These are phyloP conservation scores for Drosophila subsilvestris DNA, from an alignment of 2,888 invertebrate genomes.

Conservation along the genomic window DNA sequence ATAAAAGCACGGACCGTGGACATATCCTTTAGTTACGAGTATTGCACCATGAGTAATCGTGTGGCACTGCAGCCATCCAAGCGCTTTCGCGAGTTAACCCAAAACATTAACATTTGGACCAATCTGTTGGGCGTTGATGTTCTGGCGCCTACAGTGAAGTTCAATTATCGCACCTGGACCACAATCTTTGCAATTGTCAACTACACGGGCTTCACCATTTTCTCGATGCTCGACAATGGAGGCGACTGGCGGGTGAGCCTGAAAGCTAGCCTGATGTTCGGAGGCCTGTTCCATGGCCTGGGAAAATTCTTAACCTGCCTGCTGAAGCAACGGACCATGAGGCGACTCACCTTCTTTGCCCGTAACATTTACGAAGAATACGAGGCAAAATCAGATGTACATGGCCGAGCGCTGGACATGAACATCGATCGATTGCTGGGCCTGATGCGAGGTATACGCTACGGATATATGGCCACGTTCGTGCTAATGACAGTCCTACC, in stretches of 20 bases:
- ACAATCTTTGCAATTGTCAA: constrained; percentile 9
- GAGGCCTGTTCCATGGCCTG: constrained; percentile 43
- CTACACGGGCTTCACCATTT: constrained; percentile 34
- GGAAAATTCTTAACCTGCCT: constrained; percentile 42
- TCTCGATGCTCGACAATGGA: constrained; percentile 25
- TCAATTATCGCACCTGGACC: constrained; percentile 40
- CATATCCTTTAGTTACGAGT: neutral
- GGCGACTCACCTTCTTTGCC: constrained; percentile 9
- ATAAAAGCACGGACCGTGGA: constrained; percentile 41
- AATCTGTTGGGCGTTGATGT: constrained; percentile 53
- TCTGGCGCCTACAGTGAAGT: constrained; percentile 14
- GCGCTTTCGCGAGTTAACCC: constrained; percentile 38
- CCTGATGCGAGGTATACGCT: constrained; percentile 36
- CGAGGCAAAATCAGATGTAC: constrained; percentile 21
- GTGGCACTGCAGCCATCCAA: constrained; percentile 7
- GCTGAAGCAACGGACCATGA: constrained; percentile 39
- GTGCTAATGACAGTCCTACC: constrained; percentile 39
- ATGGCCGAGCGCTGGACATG: constrained; percentile 24
- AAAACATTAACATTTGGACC: constrained; percentile 36
- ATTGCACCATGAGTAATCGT: constrained; percentile 4
- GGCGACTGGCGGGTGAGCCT: constrained; percentile 50
- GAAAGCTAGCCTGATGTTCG: constrained; percentile 52
- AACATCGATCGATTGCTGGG: constrained; percentile 43
- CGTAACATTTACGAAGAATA: constrained; percentile 40
- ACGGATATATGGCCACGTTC: constrained; percentile 50